Base-by-base conservation (phyloP, 2,797 vertebrate species). In the Pelobates cultripes region DNA sequence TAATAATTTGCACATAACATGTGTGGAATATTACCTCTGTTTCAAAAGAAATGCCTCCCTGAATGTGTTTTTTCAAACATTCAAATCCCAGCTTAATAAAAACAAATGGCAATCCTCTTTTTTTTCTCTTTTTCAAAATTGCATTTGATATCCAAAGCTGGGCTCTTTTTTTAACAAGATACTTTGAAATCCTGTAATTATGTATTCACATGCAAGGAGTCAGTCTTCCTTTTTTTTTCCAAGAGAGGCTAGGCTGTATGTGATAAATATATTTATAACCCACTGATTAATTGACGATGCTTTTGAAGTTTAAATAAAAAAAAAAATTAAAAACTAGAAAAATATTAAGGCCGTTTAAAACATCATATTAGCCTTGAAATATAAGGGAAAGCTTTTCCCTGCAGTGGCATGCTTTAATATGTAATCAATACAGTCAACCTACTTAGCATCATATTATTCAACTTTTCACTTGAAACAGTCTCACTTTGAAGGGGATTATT, bases 11-110 rank as follows among this genome's bases (percentile, higher is more conserved):
- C 91, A 88, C 74, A 78, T 78, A 81, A 83, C 88, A 89, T 90
- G 89, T 88, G 81, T 89, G 77, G 86, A 89, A 86, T 89, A 92
- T 89, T 89, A 89, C 87, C 87, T 88, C 85, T 47, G 87, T 90
- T 92, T 91, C 87, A 88, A 84, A 90, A 90, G 85, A 90, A 92
- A 93, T 91, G 88, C 85, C 87, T 94, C 88, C 90, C 89, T 87
- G 82, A 91, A 85, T 91, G 85, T 85, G 57, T 81, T 87, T 84
- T 82, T 87, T 85, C 87, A 90, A 89, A 89, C 88, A 88, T 85
- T 90, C 90, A 94, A 94, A 94, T 94, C 93, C 92, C 93, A 94
- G 89, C 67, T 94, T 93, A 94, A 94, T 94, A 94, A 93, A 93
- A 92, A 92, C 87, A 92, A 94, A 93, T 90, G 85, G 88, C 90